Base-by-base conservation (phyloP, 23 tunicate genomes). In the Ciona savignyi region DNA sequence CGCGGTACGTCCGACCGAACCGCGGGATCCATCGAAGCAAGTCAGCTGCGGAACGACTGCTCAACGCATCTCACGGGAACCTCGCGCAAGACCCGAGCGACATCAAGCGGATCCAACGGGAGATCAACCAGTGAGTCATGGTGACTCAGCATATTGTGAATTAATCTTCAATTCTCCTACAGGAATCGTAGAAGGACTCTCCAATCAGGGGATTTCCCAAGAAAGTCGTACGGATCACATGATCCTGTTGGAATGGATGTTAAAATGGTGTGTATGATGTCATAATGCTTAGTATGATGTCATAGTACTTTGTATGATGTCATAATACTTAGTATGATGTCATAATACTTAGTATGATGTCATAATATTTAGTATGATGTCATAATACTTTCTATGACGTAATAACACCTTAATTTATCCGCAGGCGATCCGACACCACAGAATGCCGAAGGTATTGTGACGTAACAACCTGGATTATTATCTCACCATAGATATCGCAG, bases 381-480 rank as follows among this genome's bases (percentile, higher is more conserved):
- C n/a, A n/a, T n/a, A n/a, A n/a, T n/a, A n/a, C n/a, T n/a, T n/a
- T n/a, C n/a, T n/a, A n/a, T n/a, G n/a, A n/a, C n/a, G n/a, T n/a
- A n/a, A n/a, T n/a, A n/a, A n/a, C n/a, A n/a, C n/a, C n/a, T n/a
- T n/a, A n/a, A n/a, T n/a, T n/a, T n/a, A n/a, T n/a, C n/a, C 23
- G 30, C 80, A 86, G 85, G 93, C 95, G 35, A 78, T 88, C 74
- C 83, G 78, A 73, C 83, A 89, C 48, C 89, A 89, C 49, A 75
- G 89, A 78, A 89, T 89, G 96, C 96, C 96, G 32, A 89, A 89
- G 81, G 95, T 88, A 81, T n/a, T n/a, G n/a, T n/a, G n/a, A n/a
- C n/a, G n/a, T n/a, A n/a, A n/a, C n/a, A n/a, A n/a, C n/a, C n/a
- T n/a, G n/a, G n/a, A n/a, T n/a, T n/a, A 42, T 15, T 9, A 42